Evolutionary conservation across 1,140 invertebrate genomes (phyloP).

Genomic region (Drosophila suzukii): DNA sequence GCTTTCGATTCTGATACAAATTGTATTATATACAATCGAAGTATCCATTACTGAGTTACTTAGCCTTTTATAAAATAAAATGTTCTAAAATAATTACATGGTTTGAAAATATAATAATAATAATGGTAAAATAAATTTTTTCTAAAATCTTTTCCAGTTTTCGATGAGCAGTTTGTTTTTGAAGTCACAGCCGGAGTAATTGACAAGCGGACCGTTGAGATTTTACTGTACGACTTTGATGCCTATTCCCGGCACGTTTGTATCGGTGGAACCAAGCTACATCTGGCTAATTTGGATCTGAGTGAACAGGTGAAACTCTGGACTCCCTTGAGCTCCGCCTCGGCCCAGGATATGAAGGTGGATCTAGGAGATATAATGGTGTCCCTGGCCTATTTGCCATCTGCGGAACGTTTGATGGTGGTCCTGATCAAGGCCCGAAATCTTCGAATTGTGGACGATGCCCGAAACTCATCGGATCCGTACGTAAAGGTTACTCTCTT

Average conservation of each 20-base stretch:
- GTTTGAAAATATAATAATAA: no score
- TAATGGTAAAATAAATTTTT: no score
- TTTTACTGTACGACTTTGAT: conserved; percentile 89
- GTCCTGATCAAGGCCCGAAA: conserved; percentile 89
- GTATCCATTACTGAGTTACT: no score
- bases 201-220: conserved; percentile 85
- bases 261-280: conserved; percentile 86
- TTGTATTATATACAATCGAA: no score
- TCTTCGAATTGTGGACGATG: conserved; percentile 86
- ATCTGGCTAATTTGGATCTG: conserved; percentile 85
- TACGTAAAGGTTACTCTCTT: conserved; percentile 94
- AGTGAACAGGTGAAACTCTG: conserved; percentile 84
- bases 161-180: conserved; percentile 90
- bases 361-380: conserved; percentile 89
- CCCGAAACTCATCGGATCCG: conserved; percentile 88
- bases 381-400: conserved; percentile 88
- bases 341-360: conserved; percentile 84
- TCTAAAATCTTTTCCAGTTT: conserved; percentile 76
- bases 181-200: conserved; percentile 89
- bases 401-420: conserved; percentile 88
- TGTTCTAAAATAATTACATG: no score
- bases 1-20: no score
- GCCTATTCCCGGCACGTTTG: conserved; percentile 87
- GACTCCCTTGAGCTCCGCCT: conserved; percentile 84
- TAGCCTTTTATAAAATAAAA: no score